Conservation (phyloP, 2,113 vertebrate genomes). For the Serranochromis macrocephalus region DNA sequence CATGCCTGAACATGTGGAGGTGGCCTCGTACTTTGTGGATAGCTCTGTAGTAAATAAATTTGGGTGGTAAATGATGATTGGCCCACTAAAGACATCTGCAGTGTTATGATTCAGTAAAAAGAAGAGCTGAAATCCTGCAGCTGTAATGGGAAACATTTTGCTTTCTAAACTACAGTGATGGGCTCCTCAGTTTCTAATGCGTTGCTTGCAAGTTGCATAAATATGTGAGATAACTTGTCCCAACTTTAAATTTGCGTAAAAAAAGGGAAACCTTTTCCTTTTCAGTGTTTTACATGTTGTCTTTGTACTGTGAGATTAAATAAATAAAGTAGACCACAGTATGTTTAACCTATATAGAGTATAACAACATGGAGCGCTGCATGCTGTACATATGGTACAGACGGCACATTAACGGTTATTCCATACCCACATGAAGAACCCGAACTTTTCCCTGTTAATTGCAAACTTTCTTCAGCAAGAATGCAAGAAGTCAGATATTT, state of each 20-base stretch:
- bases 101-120: accelerated
- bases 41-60: accelerated
- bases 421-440: neutral
- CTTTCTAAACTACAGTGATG: neutral
- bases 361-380: neutral
- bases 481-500: neutral
- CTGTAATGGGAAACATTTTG: neutral
- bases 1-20: neutral
- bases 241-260: neutral
- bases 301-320: neutral
- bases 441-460: accelerated
- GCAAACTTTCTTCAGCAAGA: neutral
- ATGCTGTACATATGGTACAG: neutral
- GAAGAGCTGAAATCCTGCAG: neutral
- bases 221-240: no score
- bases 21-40: neutral
- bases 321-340: neutral
- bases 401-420: neutral
- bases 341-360: neutral
- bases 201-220: neutral
- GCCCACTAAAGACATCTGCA: neutral
- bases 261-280: neutral
- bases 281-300: neutral
- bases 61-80: neutral
- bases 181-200: neutral